Base-by-base conservation (phyloP, 2,888 invertebrate species). In the Latheticus oryzae region DNA sequence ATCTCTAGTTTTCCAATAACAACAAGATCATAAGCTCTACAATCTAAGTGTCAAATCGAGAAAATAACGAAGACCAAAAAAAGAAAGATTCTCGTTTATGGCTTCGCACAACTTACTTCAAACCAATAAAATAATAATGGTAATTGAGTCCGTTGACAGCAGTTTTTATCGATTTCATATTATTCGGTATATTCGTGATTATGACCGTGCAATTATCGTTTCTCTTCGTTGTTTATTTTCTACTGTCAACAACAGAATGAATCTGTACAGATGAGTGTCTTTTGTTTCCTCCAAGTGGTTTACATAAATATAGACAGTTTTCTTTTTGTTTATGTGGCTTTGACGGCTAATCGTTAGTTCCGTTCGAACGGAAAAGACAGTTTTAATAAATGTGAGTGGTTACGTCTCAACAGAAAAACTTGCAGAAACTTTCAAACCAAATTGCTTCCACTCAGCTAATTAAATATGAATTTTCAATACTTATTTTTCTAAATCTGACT, bases 81-180 rank as follows among this genome's bases (percentile, higher is more conserved):
- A 58, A 60, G 58, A 60, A 53, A 48, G 60, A 53, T 60, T 61
- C 52, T 23, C 58, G 63, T 66, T 64, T 66, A 65, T 59, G 60
- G 60, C 56, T 53, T 65, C 57, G 57, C 58, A 58, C 60, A 58
- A 64, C 60, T 63, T 62, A 61, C 42, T 61, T 63, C 59, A 63
- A 55, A 43, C 60, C 62, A 65, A 65, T 67, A 67, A 67, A 67
- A 64, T 65, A 62, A 65, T 65, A 65, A 63, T 64, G 62, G 59
- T 65, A 62, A 65, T 62, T 50, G 62, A 59, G 51, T 40, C 54
- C 38, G 61, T 61, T 51, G 51, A 52, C 51, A 52, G 59, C 37
- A 37, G 48, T 51, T 35, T n/a, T 42, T 21, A 59, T 59, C 57
- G 59, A 57, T 56, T 59, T 57, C 45, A 48, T 59, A 40, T 56